Conservation (phyloP, 53 echinoderm and acorn worm species). For the Echinarachnius parma region DNA sequence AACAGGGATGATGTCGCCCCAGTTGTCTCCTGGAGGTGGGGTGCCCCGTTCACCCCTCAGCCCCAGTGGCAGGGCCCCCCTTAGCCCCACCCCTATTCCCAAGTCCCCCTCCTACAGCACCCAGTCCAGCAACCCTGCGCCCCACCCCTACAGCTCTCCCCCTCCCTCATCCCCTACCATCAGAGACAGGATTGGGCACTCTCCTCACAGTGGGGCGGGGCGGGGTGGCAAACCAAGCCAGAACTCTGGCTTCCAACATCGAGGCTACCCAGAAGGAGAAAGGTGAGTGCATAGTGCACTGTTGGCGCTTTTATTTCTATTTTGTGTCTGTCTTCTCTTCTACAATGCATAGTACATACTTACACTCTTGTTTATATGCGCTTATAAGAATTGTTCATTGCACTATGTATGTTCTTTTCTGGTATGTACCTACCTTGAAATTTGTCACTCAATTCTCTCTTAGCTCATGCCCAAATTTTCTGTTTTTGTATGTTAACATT, state of each 20-base stretch:
- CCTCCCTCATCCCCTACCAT: background rate
- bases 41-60: constrained; percentile 13
- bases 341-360: too few species aligned
- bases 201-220: constrained; percentile 2
- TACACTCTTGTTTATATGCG: too few species aligned
- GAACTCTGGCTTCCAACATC: constrained; percentile 22
- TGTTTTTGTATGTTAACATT: too few species aligned
- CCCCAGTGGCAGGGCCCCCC: constrained; percentile 15
- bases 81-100: constrained; percentile 5
- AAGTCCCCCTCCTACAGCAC: background rate
- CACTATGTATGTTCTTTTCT: too few species aligned
- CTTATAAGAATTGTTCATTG: too few species aligned
- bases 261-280: constrained; percentile 11
- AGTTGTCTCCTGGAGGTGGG: background rate
- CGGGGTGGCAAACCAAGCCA: constrained; percentile 12
- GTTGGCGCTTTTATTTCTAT: too few species aligned
- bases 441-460: too few species aligned
- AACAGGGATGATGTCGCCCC: constrained; percentile 12
- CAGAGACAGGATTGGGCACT: background rate
- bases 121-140: background rate
- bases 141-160: constrained; percentile 1
- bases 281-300: too few species aligned
- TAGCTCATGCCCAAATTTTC: too few species aligned
- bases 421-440: too few species aligned
- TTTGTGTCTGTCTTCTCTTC: too few species aligned